Base-by-base conservation (phyloP, 2,797 vertebrate genomes). In the Taenioides sp. region DNA sequence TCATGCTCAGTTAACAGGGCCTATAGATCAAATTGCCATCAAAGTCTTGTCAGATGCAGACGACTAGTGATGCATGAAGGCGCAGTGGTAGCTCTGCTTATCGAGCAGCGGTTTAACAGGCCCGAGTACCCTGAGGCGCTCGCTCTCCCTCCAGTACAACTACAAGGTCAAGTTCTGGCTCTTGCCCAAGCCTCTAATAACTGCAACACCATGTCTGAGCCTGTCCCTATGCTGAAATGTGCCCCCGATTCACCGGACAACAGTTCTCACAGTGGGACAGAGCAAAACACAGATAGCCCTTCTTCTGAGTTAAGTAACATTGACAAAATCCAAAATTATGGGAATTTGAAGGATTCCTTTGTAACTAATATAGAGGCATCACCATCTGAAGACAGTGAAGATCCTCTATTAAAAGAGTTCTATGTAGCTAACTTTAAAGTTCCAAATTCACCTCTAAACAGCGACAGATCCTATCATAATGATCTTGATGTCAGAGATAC, bases 141-240 rank as follows among this genome's bases (percentile, higher is more conserved):
- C 65, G 31, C 31, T 52, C 72, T 69, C 65, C 25, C 79, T 52
- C 61, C 72, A 71, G 63, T 22, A 65, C 79, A 84, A 73, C 74
- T 58, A 66, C 75, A 72, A 73, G 74, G 75, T 73, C 47, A 76
- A 80, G 75, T 64, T 67, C 69, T 72, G 25, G 60, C 68, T 31
- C 43, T 65, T 60, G 50, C 65, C 79, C 71, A 65, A 69, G 27
- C 61, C 61, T 73, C 57, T 58, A n/a, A 3, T 59, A 47, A 28
- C 40, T 50, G 18, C 34, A 61, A 17, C 58, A n/a, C 59, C 82
- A 84, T 84, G 87, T 86, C 87, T 80, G 80, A 79, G 62, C 86
- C 81, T 70, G 84, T 52, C 54, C 73, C 76, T 50, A 52, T 76
- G 68, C 60, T 73, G 0, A 74, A 27, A 2, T 47, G 52, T 31